Base-by-base conservation (phyloP, 2,888 invertebrate genomes). In the Zaprionus obscuricornis region DNA sequence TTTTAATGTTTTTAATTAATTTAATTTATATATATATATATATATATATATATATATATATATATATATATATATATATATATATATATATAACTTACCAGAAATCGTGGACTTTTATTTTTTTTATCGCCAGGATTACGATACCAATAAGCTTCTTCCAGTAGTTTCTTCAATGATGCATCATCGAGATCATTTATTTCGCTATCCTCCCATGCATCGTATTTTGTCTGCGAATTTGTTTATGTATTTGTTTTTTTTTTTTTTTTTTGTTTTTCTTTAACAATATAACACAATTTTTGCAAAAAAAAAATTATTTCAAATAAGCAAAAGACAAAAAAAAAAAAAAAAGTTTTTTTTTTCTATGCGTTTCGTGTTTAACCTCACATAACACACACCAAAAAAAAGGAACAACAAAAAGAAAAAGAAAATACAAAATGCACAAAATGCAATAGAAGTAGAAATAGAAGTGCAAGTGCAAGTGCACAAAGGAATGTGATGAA, bases 131-230 rank as follows among this genome's bases (percentile, higher is more conserved):
- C 95, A 52, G 96, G 96, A 89, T 94, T 93, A 90, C 95, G 96
- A 91, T 96, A 96, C 71, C 93, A 94, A 88, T 95, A 93, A 73
- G 96, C 96, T 92, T 96, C 96, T 89, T 96, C 95, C 81, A 96
- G 91, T 68, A 96, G 91, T 56, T 94, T 94, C 81, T 94, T 93
- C 66, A 96, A 91, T 89, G 94, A 93, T 55, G 93, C 93, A 88
- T 96, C 96, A 90, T 96, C 95, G 88, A 95, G 91, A 76, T 93
- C 92, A 70, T 92, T 92, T 73, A 93, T 90, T 63, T 84, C 83
- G 57, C 79, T 86, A 40, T 87, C 88, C 66, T 88, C 87, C 87
- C 77, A 87, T 22, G 77, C 63, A 64, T 87, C 86, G 39, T 78
- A 68, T 49, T 86, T 84, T 60, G 84, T 65, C 88, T 87, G 55